Conservation (phyloP, 2,888 invertebrate genomes). For the Tenthredo livida region DNA sequence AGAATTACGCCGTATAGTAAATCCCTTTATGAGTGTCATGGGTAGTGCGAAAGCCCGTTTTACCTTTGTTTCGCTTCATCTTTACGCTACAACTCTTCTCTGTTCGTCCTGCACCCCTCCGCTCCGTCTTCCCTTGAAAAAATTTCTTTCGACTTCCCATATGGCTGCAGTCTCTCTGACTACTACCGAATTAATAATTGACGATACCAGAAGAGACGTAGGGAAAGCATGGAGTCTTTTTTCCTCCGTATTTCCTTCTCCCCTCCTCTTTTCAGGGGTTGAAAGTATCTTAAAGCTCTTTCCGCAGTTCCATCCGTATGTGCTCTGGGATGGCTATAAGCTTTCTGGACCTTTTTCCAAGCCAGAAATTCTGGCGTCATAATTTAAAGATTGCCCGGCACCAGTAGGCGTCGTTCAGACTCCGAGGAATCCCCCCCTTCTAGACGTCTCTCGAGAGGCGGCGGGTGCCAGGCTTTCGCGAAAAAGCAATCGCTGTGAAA, state of each 20-base stretch:
- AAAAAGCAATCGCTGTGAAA: conserved; percentile 71
- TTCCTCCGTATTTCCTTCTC: not conserved
- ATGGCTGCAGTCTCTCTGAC: not conserved
- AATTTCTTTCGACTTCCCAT: not conserved
- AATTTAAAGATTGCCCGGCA: conserved; percentile 48
- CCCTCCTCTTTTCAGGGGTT: not conserved
- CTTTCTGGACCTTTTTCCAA: conserved; percentile 32
- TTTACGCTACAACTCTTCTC: not conserved
- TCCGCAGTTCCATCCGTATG: not conserved
- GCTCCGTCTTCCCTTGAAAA: not conserved
- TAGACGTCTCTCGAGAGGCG: conserved; percentile 21
- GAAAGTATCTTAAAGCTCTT: conserved; percentile 16
- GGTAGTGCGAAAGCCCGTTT: conserved; percentile 26
- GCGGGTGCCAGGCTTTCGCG: conserved; percentile 53
- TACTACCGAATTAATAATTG: conserved; percentile 12
- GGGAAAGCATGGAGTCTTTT: not conserved
- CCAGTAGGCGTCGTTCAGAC: conserved; percentile 28
- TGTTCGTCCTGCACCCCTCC: not conserved
- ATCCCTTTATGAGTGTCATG: conserved; percentile 47
- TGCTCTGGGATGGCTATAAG: not conserved
- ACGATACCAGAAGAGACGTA: not conserved
- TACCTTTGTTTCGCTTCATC: conserved; percentile 17
- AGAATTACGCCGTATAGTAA: conserved; percentile 24
- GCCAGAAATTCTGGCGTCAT: conserved; percentile 38
- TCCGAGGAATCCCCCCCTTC: not conserved